Evolutionary conservation across 1,140 invertebrate species (phyloP).

Genomic region (Leptonema lineaticorne): DNA sequence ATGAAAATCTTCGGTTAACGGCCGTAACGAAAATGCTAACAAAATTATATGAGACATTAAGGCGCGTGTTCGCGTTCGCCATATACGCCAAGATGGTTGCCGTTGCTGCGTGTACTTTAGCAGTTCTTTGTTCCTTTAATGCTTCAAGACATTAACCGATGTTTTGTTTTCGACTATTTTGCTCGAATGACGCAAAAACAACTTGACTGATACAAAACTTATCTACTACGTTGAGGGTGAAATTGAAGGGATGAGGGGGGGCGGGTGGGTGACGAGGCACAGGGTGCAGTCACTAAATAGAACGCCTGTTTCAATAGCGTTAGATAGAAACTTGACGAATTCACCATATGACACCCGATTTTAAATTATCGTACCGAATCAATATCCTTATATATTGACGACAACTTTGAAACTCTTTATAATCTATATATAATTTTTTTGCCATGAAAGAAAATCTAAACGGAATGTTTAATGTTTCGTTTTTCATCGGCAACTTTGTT

Average conservation of each 20-base stretch:
- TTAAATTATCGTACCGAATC: too few species aligned
- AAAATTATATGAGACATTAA: constrained; percentile 24
- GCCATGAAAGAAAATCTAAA: too few species aligned
- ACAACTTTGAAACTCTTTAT: too few species aligned
- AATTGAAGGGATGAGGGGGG: too few species aligned
- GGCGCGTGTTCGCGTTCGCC: neutral
- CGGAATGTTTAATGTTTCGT: too few species aligned
- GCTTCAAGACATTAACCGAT: constrained; percentile 35
- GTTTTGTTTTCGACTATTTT: constrained; percentile 39
- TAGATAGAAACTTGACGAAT: too few species aligned
- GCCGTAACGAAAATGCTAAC: constrained; percentile 18
- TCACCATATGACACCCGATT: too few species aligned
- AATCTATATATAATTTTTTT: too few species aligned
- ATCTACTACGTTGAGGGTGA: too few species aligned
- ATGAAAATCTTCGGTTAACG: constrained; percentile 18
- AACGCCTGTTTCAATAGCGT: too few species aligned
- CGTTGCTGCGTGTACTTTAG: constrained; percentile 25
- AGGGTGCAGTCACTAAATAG: constrained; percentile 19
- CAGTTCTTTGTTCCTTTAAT: constrained; percentile 36
- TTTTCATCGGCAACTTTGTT: too few species aligned
- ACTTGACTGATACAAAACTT: constrained; percentile 33
- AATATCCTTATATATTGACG: too few species aligned
- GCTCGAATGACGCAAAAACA: constrained; percentile 36
- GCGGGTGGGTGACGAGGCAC: neutral
- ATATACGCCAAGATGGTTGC: constrained; percentile 2